These are phyloP conservation scores for Isoperla grammatica DNA, from an alignment of 2,888 invertebrate species.

Conservation along the genomic window DNA sequence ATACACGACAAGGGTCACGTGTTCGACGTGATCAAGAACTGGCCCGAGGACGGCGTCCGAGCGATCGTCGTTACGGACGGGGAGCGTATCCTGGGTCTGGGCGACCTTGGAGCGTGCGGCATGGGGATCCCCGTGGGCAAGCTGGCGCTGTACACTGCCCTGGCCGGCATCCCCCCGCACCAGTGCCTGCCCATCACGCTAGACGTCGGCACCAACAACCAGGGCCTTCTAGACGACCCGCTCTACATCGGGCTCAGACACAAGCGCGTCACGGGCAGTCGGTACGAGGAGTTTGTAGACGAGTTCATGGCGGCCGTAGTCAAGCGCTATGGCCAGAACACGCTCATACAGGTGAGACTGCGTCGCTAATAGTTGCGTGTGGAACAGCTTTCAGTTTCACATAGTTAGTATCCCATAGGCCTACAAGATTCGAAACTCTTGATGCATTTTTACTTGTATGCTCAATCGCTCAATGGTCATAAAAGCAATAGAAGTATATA, in stretches of 20 bases:
- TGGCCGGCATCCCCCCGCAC: conserved; percentile 92
- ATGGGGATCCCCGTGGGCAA: conserved; percentile 99
- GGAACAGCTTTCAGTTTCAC: neutral
- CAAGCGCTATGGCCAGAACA: conserved; percentile 78
- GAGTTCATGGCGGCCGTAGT: conserved; percentile 97
- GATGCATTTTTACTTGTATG: too few species aligned
- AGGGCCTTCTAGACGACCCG: conserved; percentile 85
- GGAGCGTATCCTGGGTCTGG: conserved; percentile 92
- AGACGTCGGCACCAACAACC: conserved; percentile 93
- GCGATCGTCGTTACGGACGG: conserved; percentile 95
- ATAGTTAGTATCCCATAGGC: neutral
- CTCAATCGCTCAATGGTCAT: too few species aligned
- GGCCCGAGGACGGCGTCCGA: conserved; percentile 82
- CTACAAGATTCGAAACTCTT: too few species aligned
- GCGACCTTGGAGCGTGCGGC: conserved; percentile 93
- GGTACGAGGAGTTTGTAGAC: conserved; percentile 90
- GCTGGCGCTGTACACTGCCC: conserved; percentile 88
- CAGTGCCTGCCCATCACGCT: conserved; percentile 90
- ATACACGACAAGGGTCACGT: conserved; percentile 92
- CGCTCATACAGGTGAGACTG: conserved; percentile 56
- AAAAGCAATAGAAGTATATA: too few species aligned
- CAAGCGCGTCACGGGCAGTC: conserved; percentile 72
- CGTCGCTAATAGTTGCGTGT: neutral
- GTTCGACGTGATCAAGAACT: conserved; percentile 85
- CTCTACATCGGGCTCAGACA: conserved; percentile 90